Evolutionary conservation across 2,113 vertebrate species (phyloP).

Genomic region (Mesitornis unicolor): DNA sequence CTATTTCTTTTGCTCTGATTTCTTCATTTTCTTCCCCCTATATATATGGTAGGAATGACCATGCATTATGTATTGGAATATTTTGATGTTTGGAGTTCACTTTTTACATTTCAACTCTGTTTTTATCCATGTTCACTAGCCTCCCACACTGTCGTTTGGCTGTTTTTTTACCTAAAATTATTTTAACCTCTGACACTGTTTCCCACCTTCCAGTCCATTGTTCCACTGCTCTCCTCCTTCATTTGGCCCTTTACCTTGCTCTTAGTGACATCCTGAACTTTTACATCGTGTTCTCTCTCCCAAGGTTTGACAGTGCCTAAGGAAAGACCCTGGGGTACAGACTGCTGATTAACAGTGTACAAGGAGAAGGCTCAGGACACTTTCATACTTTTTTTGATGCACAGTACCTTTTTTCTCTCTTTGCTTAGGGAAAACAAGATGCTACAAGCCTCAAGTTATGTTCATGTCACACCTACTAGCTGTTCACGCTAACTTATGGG

Average conservation of each 20-base stretch:
- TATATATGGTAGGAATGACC: neutral
- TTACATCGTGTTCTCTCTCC: neutral
- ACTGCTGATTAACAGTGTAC: neutral
- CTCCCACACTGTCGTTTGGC: neutral
- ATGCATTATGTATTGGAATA: neutral
- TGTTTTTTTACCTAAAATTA: neutral
- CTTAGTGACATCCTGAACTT: neutral
- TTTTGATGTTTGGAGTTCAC: neutral
- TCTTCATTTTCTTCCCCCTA: neutral
- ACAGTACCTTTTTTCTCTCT: neutral
- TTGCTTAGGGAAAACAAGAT: neutral
- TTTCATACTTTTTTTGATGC: neutral
- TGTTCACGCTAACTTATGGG: neutral
- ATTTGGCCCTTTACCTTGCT: neutral
- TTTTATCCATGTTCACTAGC: neutral
- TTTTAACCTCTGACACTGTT: neutral
- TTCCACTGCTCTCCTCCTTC: neutral
- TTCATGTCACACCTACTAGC: neutral
- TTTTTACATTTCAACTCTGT: neutral
- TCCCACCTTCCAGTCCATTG: neutral
- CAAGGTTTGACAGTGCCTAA: neutral
- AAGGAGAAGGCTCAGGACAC: neutral
- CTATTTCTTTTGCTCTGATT: neutral
- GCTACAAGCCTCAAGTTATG: neutral
- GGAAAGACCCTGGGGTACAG: neutral